These are phyloP conservation scores for Hipparchia sbordonii DNA, from an alignment of 2,888 invertebrate species.

Conservation along the genomic window DNA sequence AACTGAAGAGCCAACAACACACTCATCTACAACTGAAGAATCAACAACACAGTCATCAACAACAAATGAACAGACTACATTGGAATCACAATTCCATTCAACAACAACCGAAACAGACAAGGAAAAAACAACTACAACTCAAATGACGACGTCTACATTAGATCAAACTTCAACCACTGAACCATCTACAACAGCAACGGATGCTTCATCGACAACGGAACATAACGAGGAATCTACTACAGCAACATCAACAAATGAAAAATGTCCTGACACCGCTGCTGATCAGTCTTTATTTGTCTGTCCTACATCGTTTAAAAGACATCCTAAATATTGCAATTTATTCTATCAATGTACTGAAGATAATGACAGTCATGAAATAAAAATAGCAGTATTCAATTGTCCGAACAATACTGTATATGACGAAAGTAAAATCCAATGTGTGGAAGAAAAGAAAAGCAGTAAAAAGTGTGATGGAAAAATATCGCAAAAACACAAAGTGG, in stretches of 20 bases:
- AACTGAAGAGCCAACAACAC: no score
- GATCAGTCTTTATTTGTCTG: constrained; percentile 89
- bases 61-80: constrained; percentile 42
- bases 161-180: constrained; percentile 39
- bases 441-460: constrained; percentile 83
- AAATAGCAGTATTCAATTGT: constrained; percentile 88
- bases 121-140: constrained; percentile 37
- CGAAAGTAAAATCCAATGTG: constrained; percentile 87
- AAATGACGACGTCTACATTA: constrained; percentile 33
- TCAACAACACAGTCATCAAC: constrained; percentile 27
- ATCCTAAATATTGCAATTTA: constrained; percentile 91
- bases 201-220: constrained; percentile 43
- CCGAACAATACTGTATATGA: constrained; percentile 90
- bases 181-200: constrained; percentile 41
- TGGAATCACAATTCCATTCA: constrained; percentile 28
- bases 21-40: no score
- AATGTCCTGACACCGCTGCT: constrained; percentile 84
- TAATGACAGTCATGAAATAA: constrained; percentile 86
- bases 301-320: constrained; percentile 91
- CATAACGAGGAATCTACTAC: constrained; percentile 45
- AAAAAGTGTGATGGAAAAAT: constrained; percentile 83
- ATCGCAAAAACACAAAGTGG: constrained; percentile 79
- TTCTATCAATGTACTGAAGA: constrained; percentile 92
- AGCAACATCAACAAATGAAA: constrained; percentile 52
- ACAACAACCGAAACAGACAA: constrained; percentile 39